These are phyloP conservation scores for Diphyllodes magnificus DNA, from an alignment of 2,113 vertebrate genomes.

Conservation along the genomic window DNA sequence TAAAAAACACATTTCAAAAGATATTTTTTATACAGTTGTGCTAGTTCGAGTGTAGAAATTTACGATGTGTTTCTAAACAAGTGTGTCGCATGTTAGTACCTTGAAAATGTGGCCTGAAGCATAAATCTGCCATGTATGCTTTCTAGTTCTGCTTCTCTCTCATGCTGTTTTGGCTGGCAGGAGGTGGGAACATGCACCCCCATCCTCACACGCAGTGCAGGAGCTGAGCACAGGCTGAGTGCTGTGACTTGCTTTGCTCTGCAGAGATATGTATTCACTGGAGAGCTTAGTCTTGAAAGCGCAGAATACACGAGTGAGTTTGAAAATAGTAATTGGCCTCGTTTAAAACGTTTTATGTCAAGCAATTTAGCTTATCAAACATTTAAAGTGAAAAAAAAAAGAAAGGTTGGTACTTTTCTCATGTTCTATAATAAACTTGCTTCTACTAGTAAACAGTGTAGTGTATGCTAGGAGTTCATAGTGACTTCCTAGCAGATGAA, in stretches of 20 bases:
- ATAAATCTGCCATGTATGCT: neutral
- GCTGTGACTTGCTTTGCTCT: neutral
- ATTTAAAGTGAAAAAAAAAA: neutral
- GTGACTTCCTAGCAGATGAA: neutral
- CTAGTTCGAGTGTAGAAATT: neutral
- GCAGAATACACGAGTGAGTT: neutral
- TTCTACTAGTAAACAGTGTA: neutral
- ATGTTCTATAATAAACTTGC: neutral
- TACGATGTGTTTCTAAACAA: neutral
- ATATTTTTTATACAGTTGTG: neutral
- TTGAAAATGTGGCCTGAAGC: neutral
- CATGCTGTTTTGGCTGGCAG: neutral
- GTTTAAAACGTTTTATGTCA: neutral
- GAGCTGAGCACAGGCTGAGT: neutral
- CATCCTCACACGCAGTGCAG: rapidly evolving
- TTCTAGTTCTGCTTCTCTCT: neutral
- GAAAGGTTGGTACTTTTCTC: neutral
- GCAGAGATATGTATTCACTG: neutral
- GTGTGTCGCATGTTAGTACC: neutral
- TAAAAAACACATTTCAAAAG: neutral
- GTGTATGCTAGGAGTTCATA: neutral
- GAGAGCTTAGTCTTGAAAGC: neutral
- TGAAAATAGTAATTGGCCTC: neutral
- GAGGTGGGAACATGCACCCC: neutral
- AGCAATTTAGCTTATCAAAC: neutral